Evolutionary conservation across 2,113 vertebrate species (phyloP).

Genomic region (Pomatostomus ruficeps): DNA sequence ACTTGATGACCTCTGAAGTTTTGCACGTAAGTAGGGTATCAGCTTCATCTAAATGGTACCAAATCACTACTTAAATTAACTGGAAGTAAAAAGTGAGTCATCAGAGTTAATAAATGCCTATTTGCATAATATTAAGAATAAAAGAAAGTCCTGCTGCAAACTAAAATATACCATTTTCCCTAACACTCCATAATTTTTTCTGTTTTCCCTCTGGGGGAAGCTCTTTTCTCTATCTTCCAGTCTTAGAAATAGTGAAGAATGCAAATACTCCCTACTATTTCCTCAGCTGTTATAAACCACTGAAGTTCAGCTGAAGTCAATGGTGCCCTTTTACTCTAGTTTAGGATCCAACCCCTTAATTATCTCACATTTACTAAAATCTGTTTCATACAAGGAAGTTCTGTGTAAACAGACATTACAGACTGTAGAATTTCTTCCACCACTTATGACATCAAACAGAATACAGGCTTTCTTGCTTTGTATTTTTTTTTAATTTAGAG

Average conservation of each 20-base stretch:
- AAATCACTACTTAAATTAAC: not conserved
- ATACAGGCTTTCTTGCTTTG: not conserved
- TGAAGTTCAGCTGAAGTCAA: not conserved
- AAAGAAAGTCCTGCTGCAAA: not conserved
- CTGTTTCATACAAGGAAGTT: not conserved
- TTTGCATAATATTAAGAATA: not conserved
- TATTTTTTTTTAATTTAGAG: not conserved
- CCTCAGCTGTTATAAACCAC: not conserved
- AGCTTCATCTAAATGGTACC: not conserved
- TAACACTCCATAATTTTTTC: not conserved
- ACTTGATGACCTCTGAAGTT: not conserved
- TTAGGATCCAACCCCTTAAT: not conserved
- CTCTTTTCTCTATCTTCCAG: not conserved
- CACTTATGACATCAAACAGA: not conserved
- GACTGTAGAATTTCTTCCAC: not conserved
- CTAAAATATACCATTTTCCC: not conserved
- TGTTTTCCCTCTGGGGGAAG: not conserved
- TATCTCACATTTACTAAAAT: not conserved
- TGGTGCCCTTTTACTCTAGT: not conserved
- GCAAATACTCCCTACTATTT: constrained; percentile 19
- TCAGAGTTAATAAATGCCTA: not conserved
- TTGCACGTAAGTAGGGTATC: not conserved
- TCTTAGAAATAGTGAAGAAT: not conserved
- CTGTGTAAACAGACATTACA: not conserved
- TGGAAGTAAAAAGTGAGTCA: not conserved